Evolutionary conservation across 2,888 invertebrate species (phyloP).

Genomic region (Lamellibrachia satsuma): DNA sequence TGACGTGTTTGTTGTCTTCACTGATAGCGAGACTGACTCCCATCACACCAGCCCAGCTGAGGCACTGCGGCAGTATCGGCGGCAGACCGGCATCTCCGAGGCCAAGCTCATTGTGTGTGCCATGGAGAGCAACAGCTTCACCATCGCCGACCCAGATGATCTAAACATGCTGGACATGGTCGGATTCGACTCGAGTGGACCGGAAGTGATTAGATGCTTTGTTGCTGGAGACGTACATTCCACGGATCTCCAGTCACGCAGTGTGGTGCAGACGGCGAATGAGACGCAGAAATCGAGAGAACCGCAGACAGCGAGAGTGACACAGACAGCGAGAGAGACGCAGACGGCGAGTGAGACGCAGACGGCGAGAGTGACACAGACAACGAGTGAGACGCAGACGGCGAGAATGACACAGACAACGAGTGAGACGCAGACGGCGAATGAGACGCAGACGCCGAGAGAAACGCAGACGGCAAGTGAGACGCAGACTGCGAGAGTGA

Average conservation of each 20-base stretch:
- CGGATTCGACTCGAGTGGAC: constrained; percentile 65
- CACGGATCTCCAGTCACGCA: too few species aligned
- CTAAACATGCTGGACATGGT: constrained; percentile 65
- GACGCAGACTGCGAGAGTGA: too few species aligned
- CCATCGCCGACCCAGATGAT: constrained; percentile 65
- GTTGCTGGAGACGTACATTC: too few species aligned
- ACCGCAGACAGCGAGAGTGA: neutral
- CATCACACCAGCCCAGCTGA: constrained; percentile 67
- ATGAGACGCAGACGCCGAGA: too few species aligned
- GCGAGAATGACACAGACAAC: too few species aligned
- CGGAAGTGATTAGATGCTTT: constrained; percentile 53
- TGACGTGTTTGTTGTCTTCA: constrained; percentile 80
- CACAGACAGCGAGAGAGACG: neutral
- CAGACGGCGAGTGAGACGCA: too few species aligned
- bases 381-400: too few species aligned
- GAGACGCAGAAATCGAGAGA: neutral
- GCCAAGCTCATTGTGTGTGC: constrained; percentile 53
- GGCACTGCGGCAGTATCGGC: constrained; percentile 72
- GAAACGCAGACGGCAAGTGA: too few species aligned
- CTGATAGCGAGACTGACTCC: constrained; percentile 68
- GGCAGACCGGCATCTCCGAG: constrained; percentile 59
- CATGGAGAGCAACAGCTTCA: constrained; percentile 62
- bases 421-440: too few species aligned
- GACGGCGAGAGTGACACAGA: too few species aligned
- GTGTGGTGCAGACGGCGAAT: too few species aligned